Evolutionary conservation across 2,888 invertebrate genomes (phyloP), one percentile per base, ranked within the genome.

Genomic region (Rhaphigaster nebulosa): DNA sequence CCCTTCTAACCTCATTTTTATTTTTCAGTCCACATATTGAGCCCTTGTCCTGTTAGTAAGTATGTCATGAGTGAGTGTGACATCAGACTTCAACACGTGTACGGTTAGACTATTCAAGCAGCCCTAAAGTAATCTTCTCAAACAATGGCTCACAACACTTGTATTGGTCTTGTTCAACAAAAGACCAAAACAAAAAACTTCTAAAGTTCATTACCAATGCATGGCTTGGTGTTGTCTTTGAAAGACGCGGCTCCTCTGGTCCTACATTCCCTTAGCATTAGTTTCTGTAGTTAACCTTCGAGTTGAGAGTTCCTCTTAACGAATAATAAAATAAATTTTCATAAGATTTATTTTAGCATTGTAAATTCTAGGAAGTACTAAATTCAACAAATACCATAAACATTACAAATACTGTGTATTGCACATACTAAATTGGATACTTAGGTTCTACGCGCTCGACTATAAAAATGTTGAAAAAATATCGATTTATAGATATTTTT

Each of bases 151-250:
- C 12, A 29, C n/a, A 65, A n/a, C 60, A 56, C 18, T 29, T 13
- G 12, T 65, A 65, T 29, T n/a, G 29, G 60, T 65, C n/a, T 29
- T 29, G 10, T 65, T 65, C n/a, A 65, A 65, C 60, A 65, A 65
- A 65, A n/a, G 60, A 60, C 60, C 26, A 60, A 60, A 60, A 65
- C n/a, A 65, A 65, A n/a, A 65, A 65, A 65, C n/a, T 12, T 65
- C 26, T 29, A 1, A 0, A 65, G 60, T 65, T 65, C 60, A 65
- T 65, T 65, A 65, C 60, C n/a, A 65, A 65, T 65, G 60, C 60
- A 65, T 65, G 13, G 60, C n/a, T 4, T 29, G 60, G 60, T 10
- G 12, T 65, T 65, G n/a, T n/a, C 5, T 13, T 65, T 65, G n/a
- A 65, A 65, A 65, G n/a, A 65, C 5, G 23, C 6, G 26, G 18